Percentiles rank a stretch among this genome's conserved stretches.
These are phyloP conservation scores for Corapipo altera DNA, from an alignment of 2,113 vertebrate genomes.

Conservation along the genomic window DNA sequence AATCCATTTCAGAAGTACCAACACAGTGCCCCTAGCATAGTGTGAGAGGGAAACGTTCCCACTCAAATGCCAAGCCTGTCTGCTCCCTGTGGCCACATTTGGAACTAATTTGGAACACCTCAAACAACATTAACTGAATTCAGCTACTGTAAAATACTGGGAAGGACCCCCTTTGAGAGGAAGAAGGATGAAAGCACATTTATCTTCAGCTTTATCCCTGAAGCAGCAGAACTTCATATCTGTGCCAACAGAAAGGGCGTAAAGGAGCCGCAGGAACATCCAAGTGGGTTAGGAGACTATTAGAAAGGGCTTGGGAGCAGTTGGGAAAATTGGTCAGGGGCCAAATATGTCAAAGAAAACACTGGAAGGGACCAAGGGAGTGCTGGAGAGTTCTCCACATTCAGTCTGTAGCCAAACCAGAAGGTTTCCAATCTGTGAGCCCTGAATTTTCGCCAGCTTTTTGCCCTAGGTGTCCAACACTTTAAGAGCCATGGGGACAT, in stretches of 20 bases:
- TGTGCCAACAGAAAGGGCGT: neutral
- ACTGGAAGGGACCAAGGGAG: neutral
- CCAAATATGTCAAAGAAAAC: conserved; percentile 52
- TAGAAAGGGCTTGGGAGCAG: conserved; percentile 47
- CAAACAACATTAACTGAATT: conserved; percentile 17
- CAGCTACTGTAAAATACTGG: conserved; percentile 1
- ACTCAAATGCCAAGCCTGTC: neutral
- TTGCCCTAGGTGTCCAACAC: neutral
- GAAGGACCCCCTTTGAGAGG: neutral
- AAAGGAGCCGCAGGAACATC: conserved; percentile 19
- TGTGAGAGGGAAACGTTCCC: neutral
- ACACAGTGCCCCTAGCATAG: accelerated
- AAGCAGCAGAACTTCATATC: conserved; percentile 20
- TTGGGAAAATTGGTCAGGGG: conserved; percentile 49
- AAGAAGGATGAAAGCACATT: conserved; percentile 37
- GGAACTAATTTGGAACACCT: neutral
- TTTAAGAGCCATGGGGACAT: neutral
- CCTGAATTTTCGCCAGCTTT: neutral
- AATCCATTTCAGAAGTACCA: neutral
- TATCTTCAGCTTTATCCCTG: conserved; percentile 28
- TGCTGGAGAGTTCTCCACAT: conserved; percentile 10
- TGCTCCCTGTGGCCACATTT: neutral
- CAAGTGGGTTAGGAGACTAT: conserved; percentile 39
- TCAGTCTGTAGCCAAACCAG: conserved; percentile 42
- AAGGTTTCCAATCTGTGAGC: conserved; percentile 36